phyloP scores from a whole-genome alignment of 2,888 invertebrate genomes.

The Chrysopilus asiliformis region DNA sequence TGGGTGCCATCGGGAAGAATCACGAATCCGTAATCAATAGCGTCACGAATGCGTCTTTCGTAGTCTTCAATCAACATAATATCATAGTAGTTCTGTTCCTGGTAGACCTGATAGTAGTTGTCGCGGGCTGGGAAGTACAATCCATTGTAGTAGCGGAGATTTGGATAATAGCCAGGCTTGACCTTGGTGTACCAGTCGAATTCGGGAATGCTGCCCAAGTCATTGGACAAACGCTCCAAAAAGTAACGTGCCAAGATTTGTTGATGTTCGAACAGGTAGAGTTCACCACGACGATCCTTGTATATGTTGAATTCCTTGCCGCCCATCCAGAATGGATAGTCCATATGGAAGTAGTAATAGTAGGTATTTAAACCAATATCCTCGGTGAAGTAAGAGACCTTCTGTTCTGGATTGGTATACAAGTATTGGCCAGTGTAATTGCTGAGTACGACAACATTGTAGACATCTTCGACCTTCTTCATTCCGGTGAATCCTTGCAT shows the following conservation, averaged over 20 bases:
- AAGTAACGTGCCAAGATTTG: slow-evolving; percentile 56
- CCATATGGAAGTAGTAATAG: slow-evolving; percentile 50
- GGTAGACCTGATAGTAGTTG: slow-evolving; percentile 29
- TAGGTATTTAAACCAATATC: slow-evolving; percentile 53
- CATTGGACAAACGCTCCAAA: slow-evolving; percentile 52
- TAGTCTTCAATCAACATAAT: slow-evolving; percentile 22
- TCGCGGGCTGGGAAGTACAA: slow-evolving; percentile 45
- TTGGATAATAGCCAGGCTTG: slow-evolving; percentile 44
- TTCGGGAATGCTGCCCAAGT: slow-evolving; percentile 45
- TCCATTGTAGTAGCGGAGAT: slow-evolving; percentile 47
- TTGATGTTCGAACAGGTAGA: slow-evolving; percentile 51
- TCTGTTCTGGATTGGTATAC: slow-evolving; percentile 42
- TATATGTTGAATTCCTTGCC: slow-evolving; percentile 37
- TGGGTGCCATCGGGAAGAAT: slow-evolving; percentile 39
- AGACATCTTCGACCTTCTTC: slow-evolving; percentile 34
- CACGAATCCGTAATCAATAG: slow-evolving; percentile 38
- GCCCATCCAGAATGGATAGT: slow-evolving; percentile 50
- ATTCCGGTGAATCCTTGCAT: slow-evolving; percentile 33
- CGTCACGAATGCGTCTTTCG: slow-evolving; percentile 38
- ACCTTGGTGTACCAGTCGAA: slow-evolving; percentile 40
- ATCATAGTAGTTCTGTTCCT: slow-evolving; percentile 24
- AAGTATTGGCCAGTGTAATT: slow-evolving; percentile 45
- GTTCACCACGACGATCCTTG: slow-evolving; percentile 49
- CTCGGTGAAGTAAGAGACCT: slow-evolving; percentile 53
- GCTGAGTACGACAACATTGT: slow-evolving; percentile 35